Evolutionary conservation across 2,888 invertebrate species (phyloP), one percentile per base, ranked within the genome.

Genomic region (Chesias legatella): DNA sequence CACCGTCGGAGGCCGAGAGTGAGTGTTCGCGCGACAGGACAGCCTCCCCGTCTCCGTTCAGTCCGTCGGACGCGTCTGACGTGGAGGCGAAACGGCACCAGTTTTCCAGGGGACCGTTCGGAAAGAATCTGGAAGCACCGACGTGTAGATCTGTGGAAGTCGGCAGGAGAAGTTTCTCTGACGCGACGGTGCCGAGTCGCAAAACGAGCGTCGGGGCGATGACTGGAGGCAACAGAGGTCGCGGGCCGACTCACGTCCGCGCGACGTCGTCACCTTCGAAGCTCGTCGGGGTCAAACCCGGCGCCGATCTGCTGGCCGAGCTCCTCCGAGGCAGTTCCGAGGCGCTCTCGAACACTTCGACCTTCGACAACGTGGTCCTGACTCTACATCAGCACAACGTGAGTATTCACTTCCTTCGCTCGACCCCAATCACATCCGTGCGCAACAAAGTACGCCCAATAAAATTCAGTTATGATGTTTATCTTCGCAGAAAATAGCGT

Each of bases 191-290:
- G 24, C 91, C 91, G 28, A 66, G 90, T 58, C 83, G 92, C 28
- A 92, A 92, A 71, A 89, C 90, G 30, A 91, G 91, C 60, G 91
- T 91, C 10, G 90, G 91, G 50, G 82, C 80, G n/a, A 76, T 79
- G 43, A 68, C 82, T 23, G 73, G 74, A 13, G 64, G 72, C 25
- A 66, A 67, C 4, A 78, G 81, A 42, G 74, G 86, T 59, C 86
- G 89, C 53, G 89, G 85, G 35, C 86, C 90, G 1, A 83, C 90
- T 11, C 94, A 94, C 74, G 94, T 94, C 55, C 80, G 94, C 56
- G 94, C 94, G 4, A 94, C 94, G 8, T 94, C 94, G 6, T 94
- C 94, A 56, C 94, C 94, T 21, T 94, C 93, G 9, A 94, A 94
- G 73, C 85, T 94, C 52, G 93, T 92, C 63, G 92, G 92, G 46